These are phyloP conservation scores for Leptinotarsa defecta DNA, from an alignment of 1,140 invertebrate species.

Conservation along the genomic window DNA sequence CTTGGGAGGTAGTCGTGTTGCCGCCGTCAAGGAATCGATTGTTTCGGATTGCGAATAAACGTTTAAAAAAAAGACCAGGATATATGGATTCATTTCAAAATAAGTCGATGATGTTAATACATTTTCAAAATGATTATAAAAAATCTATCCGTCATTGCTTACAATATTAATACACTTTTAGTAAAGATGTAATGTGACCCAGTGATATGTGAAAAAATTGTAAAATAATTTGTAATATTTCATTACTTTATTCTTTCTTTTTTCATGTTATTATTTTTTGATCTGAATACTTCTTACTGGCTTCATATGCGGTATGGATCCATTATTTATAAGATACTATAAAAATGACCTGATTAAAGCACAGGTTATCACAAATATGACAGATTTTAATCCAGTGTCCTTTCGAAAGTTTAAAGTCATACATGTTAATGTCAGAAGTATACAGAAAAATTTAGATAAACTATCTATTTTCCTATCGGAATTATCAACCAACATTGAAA, in stretches of 20 bases:
- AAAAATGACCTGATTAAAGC: conserved; percentile 13
- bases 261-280: background rate
- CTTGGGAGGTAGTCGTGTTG: no score
- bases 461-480: conserved; percentile 12
- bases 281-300: background rate
- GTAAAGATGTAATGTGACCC: no score
- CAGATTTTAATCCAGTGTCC: conserved; percentile 10
- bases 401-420: conserved; percentile 14
- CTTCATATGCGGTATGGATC: background rate
- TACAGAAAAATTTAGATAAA: conserved; percentile 10
- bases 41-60: no score
- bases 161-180: no score
- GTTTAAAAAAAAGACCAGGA: no score
- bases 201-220: no score
- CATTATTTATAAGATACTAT: conserved; percentile 18
- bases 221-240: background rate
- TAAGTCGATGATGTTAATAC: no score
- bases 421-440: conserved; percentile 15
- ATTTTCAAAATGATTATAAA: no score
- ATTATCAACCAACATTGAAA: conserved; percentile 15
- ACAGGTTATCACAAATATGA: conserved; percentile 14
- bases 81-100: no score
- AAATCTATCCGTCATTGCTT: no score
- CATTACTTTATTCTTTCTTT: conserved; percentile 13
- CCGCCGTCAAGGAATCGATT: no score